These are phyloP conservation scores for Diuraphis noxia DNA, from an alignment of 1,140 invertebrate species.

Conservation along the genomic window DNA sequence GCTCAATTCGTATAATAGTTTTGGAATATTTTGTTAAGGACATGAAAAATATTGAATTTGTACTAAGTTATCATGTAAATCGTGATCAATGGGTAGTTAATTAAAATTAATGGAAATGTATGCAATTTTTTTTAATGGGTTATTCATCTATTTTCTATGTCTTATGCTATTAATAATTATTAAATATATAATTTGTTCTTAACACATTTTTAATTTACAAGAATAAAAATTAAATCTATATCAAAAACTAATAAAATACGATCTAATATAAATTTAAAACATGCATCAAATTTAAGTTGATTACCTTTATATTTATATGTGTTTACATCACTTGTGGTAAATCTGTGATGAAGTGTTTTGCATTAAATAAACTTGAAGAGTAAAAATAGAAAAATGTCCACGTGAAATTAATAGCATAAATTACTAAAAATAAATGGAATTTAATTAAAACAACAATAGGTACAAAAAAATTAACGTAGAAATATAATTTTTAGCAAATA, in stretches of 20 bases:
- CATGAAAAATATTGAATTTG: neutral
- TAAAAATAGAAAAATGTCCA: constrained; percentile 14
- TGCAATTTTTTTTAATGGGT: neutral
- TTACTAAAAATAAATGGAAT: neutral
- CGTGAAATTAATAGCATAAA: neutral
- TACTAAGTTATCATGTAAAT: neutral
- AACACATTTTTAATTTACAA: neutral
- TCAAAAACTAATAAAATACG: constrained; percentile 7
- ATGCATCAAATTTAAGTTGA: constrained; percentile 8
- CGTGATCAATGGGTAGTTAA: neutral
- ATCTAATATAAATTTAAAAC: neutral
- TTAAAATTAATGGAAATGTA: neutral
- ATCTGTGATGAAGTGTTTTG: neutral
- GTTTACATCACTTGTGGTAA: constrained; percentile 5
- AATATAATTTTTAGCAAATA: neutral
- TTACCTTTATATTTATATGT: constrained; percentile 7
- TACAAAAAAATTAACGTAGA: neutral
- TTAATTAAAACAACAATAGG: neutral
- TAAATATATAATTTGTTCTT: neutral
- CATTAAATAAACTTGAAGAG: constrained; percentile 6
- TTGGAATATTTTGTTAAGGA: neutral
- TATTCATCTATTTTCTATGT: neutral
- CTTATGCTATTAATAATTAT: neutral
- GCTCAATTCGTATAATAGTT: neutral
- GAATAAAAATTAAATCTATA: neutral